Percentiles rank a stretch among this genome's conserved stretches.
Conservation (phyloP, 1,140 invertebrate species). For the Dendroctonus valens region DNA sequence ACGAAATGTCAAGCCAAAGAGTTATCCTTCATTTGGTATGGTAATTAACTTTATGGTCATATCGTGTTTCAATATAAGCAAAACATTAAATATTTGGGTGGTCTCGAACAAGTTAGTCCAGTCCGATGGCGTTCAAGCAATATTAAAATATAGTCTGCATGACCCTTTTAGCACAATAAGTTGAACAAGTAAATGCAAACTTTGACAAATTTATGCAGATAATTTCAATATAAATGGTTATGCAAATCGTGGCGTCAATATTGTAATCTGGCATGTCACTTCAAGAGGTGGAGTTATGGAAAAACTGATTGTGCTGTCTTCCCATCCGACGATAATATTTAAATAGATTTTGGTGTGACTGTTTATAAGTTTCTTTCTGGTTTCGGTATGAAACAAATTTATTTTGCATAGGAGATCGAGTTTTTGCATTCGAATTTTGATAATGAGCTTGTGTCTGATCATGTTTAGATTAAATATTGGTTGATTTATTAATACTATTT, state of each 20-base stretch:
- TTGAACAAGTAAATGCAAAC: slow-evolving; percentile 6
- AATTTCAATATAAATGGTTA: slow-evolving; percentile 16
- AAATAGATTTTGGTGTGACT: no score
- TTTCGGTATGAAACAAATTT: no score
- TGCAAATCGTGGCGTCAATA: slow-evolving; percentile 15
- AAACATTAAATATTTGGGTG: slow-evolving; percentile 14
- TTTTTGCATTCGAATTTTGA: no score
- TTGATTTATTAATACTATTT: no score
- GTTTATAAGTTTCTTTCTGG: no score
- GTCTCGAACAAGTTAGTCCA: neutral
- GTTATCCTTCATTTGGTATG: neutral
- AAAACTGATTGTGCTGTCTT: slow-evolving; percentile 1
- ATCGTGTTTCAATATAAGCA: slow-evolving; percentile 13
- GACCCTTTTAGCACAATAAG: slow-evolving; percentile 5
- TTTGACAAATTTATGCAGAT: slow-evolving; percentile 12
- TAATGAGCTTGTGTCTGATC: no score
- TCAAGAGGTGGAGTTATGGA: neutral
- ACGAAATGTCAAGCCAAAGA: neutral
- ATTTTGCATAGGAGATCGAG: no score
- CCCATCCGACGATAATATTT: neutral
- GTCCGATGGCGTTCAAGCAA: neutral
- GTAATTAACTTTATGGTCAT: slow-evolving; percentile 7
- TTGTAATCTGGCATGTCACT: slow-evolving; percentile 9
- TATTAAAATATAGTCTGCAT: slow-evolving; percentile 7
- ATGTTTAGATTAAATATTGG: no score